Percentiles rank a stretch among this genome's conserved stretches.
Evolutionary conservation across 2,888 invertebrate species (phyloP).

Genomic region (Lycophotia porphyrea): DNA sequence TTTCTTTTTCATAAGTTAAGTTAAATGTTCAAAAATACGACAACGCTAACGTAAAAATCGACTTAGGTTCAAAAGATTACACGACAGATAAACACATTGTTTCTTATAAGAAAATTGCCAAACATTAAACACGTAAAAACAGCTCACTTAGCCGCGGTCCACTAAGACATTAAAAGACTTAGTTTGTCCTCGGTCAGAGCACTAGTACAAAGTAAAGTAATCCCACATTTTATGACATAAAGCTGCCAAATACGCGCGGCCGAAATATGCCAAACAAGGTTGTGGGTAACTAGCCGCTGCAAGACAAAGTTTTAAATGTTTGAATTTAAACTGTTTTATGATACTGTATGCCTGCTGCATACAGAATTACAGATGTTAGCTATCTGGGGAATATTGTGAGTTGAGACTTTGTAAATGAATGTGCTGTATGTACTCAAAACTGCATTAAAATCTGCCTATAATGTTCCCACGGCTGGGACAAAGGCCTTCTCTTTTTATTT

Average conservation of each 20-base stretch:
- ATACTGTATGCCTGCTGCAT: slow-evolving; percentile 45
- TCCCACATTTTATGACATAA: slow-evolving; percentile 60
- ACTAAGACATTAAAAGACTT: slow-evolving; percentile 43
- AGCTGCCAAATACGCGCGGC: slow-evolving; percentile 47
- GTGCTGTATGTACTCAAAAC: background rate
- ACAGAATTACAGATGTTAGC: slow-evolving; percentile 40
- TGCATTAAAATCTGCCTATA: background rate
- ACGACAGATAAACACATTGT: background rate
- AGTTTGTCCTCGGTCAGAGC: slow-evolving; percentile 31
- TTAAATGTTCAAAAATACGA: background rate
- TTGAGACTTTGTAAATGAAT: slow-evolving; percentile 33
- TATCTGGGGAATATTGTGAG: slow-evolving; percentile 13
- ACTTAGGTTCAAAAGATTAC: background rate
- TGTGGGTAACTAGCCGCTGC: slow-evolving; percentile 56
- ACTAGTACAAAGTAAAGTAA: slow-evolving; percentile 59
- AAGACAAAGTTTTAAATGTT: slow-evolving; percentile 66
- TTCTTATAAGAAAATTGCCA: slow-evolving; percentile 1
- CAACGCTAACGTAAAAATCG: background rate
- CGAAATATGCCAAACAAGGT: slow-evolving; percentile 60
- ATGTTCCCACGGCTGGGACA: background rate
- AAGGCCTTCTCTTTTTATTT: background rate
- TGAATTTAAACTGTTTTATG: slow-evolving; percentile 64
- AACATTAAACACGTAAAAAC: slow-evolving; percentile 10
- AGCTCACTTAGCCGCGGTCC: slow-evolving; percentile 1
- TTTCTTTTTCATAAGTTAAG: background rate